Evolutionary conservation across 2,888 invertebrate genomes (phyloP).

Genomic region (Brassicogethes aeneus): DNA sequence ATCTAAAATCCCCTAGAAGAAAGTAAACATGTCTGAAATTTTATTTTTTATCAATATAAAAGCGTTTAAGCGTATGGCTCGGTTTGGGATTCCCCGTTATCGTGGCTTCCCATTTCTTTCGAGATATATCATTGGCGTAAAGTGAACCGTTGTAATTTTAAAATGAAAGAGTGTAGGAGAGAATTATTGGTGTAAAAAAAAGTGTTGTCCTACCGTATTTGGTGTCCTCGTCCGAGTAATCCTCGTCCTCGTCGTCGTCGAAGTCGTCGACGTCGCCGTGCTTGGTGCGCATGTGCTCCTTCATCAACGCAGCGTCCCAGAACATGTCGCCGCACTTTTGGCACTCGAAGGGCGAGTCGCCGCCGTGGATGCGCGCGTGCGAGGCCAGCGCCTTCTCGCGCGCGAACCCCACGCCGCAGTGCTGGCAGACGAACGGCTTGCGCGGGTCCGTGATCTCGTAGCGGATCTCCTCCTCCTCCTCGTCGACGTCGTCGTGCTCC

Average conservation of each 20-base stretch:
- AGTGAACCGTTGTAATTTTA: too few relatives aligned
- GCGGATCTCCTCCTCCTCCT: constrained; percentile 26
- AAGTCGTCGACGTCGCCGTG: constrained; percentile 41
- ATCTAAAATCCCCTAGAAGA: too few relatives aligned
- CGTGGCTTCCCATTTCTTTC: too few relatives aligned
- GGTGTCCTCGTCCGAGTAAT: constrained; percentile 49
- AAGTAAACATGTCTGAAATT: too few relatives aligned
- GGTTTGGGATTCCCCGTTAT: too few relatives aligned
- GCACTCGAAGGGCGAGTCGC: constrained; percentile 73
- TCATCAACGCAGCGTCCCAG: constrained; percentile 54
- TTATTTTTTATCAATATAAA: too few relatives aligned
- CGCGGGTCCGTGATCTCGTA: constrained; percentile 59
- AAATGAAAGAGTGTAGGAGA: too few relatives aligned
- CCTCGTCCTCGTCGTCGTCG: constrained; percentile 43
- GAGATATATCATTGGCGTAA: too few relatives aligned
- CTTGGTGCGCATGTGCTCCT: constrained; percentile 52
- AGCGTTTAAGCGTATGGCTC: too few relatives aligned
- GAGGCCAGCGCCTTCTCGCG: constrained; percentile 74
- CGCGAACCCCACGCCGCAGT: constrained; percentile 65
- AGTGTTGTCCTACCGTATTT: constrained; percentile 44
- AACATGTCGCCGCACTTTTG: constrained; percentile 74
- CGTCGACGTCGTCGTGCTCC: constrained; percentile 6
- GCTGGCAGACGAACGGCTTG: constrained; percentile 73
- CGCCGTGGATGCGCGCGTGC: constrained; percentile 68
- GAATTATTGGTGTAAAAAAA: too few relatives aligned